Evolutionary conservation across 2,888 invertebrate species (phyloP).

Genomic region (Charanyca ferruginea): DNA sequence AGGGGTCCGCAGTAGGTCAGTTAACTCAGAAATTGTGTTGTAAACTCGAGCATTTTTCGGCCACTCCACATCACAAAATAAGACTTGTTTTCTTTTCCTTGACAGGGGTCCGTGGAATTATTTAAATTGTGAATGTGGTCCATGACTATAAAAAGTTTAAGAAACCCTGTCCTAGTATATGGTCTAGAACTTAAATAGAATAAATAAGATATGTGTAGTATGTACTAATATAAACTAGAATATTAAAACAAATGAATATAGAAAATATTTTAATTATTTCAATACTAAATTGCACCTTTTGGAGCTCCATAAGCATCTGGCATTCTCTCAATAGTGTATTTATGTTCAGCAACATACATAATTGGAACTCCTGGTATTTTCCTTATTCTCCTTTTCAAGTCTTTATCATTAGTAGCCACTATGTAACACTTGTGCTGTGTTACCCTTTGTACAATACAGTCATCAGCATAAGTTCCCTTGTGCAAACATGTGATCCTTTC

Average conservation of each 20-base stretch:
- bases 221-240: slow-evolving; percentile 31
- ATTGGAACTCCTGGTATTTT: slow-evolving; percentile 99
- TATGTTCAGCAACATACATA: slow-evolving; percentile 98
- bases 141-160: too few species aligned
- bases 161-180: too few species aligned
- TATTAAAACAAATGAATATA: slow-evolving; percentile 12
- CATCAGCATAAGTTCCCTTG: slow-evolving; percentile 99
- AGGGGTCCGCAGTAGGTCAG: too few species aligned
- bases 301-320: slow-evolving; percentile 99
- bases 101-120: too few species aligned
- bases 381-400: slow-evolving; percentile 97
- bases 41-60: too few species aligned
- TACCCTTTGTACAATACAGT: slow-evolving; percentile 98
- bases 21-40: too few species aligned
- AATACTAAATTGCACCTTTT: slow-evolving; percentile 89
- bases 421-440: slow-evolving; percentile 99
- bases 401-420: slow-evolving; percentile 99
- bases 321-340: slow-evolving; percentile 99
- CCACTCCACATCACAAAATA: too few species aligned
- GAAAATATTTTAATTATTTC: slow-evolving; percentile 27
- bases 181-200: slow-evolving; percentile 18
- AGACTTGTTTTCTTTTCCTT: too few species aligned
- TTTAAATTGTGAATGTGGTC: too few species aligned
- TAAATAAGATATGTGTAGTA: background rate
- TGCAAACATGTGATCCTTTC: slow-evolving; percentile 98